Base-by-base conservation (phyloP, 2,797 vertebrate genomes). In the Eospalax fontanierii region DNA sequence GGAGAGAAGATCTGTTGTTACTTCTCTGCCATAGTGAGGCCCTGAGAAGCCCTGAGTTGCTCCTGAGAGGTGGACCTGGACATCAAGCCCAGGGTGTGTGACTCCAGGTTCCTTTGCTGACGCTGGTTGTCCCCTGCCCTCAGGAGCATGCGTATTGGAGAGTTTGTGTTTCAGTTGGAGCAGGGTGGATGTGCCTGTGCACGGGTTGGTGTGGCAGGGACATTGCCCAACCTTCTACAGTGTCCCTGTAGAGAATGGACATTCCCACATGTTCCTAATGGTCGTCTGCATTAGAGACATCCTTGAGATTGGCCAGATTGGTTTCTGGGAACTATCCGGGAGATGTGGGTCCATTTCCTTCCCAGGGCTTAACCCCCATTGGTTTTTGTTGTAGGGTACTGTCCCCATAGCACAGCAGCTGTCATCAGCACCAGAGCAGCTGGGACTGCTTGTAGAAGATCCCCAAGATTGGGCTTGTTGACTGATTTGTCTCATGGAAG, bases 311-410 rank as follows among this genome's bases (percentile, higher is more conserved):
- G 28, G 28, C 3, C 3, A 18, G 22, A 6, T 2, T 46, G 65
- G 79, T 7, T 38, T 6, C 38, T 26, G 61, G 70, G 43, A 50
- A 46, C 6, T 46, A 6, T 3, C 12, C n/a, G 70, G 30, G 30
- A 4, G 61, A 12, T 0, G 0, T 5, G 24, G 61, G 63, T 2
- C 1, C 4, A 15, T 57, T 35, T 14, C 43, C 24, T 59, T 12
- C 1, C 4, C 28, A 5, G 8, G 68, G 66, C 28, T n/a, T 35
- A 0, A 38, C 24, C 30, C 0, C 65, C 40, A 1, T 81, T 81
- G 68, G 30, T n/a, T 15, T 4, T 54, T 76, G 74, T 54, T 50
- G 28, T 43, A 54, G 75, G 54, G 30, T 78, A 18, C 75, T 7
- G 30, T 18, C 43, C 30, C 30, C 43, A 18, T 43, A 78, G n/a